phyloP scores from a whole-genome alignment of 2,888 invertebrate genomes.

The Holacanthella duospinosa region DNA sequence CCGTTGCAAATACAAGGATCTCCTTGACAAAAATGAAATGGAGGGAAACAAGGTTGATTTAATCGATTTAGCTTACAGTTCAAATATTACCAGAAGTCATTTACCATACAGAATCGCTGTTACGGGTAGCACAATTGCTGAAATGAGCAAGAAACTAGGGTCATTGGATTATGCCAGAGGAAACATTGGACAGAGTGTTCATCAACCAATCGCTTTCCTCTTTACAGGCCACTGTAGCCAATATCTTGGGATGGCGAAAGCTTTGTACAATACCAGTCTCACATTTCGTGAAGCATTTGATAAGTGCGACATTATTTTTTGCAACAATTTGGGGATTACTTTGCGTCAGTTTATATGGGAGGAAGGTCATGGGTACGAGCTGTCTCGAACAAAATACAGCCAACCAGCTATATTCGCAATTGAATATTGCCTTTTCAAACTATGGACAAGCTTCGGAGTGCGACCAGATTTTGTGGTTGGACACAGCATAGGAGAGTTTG shows the following conservation, averaged over 20 bases:
- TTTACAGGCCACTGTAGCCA: conserved; percentile 8
- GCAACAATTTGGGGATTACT: neutral
- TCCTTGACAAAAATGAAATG: neutral
- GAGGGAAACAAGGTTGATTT: neutral
- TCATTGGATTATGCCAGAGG: neutral
- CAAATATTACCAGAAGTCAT: conserved; percentile 20
- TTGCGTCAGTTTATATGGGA: neutral
- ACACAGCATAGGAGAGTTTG: conserved; percentile 10
- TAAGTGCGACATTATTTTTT: neutral
- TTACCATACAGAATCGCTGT: conserved; percentile 16
- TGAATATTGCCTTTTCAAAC: neutral
- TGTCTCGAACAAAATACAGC: neutral
- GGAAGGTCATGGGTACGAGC: neutral
- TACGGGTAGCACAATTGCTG: conserved; percentile 7
- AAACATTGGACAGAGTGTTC: neutral
- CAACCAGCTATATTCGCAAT: neutral
- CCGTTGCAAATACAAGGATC: conserved; percentile 2
- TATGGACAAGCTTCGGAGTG: conserved; percentile 1
- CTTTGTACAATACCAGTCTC: neutral
- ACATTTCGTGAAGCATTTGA: conserved; percentile 5
- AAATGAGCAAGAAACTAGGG: neutral
- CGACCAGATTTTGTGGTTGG: neutral
- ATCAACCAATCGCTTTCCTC: neutral
- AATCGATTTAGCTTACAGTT: conserved; percentile 9
- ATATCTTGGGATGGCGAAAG: conserved; percentile 6